Percentiles rank a stretch among this genome's conserved stretches.
Evolutionary conservation across 2,113 vertebrate genomes (phyloP).

Genomic region (Caretta caretta): DNA sequence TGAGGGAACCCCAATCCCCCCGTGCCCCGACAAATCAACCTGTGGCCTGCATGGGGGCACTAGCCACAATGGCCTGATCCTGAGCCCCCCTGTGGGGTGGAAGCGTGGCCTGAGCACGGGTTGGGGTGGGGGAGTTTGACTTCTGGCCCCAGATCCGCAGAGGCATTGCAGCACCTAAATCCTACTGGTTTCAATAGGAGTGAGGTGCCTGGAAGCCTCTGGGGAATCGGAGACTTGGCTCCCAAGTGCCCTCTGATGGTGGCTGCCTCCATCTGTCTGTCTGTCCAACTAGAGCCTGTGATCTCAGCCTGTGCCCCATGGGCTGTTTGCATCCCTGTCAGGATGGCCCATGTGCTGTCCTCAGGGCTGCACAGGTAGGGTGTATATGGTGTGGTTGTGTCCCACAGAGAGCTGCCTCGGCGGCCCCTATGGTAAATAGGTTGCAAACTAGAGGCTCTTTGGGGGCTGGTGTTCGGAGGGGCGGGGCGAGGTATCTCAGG

Average conservation of each 20-base stretch:
- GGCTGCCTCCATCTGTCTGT: neutral
- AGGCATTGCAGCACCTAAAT: neutral
- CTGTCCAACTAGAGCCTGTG: neutral
- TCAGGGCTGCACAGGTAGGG: no score
- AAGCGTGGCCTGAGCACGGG: neutral
- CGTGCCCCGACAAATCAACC: rapidly evolving
- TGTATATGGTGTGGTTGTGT: no score
- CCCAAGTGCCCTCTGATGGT: neutral
- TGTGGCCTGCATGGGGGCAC: no score
- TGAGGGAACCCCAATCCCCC: neutral
- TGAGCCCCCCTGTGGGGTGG: neutral
- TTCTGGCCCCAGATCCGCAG: neutral
- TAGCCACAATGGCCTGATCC: neutral
- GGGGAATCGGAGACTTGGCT: neutral
- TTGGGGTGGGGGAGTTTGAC: neutral
- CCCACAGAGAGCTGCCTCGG: no score
- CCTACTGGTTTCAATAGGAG: neutral
- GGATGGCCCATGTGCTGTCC: no score
- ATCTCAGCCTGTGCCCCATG: no score
- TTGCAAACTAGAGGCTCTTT: neutral
- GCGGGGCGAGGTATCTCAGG: neutral
- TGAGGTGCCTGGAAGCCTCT: neutral
- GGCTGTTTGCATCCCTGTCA: no score
- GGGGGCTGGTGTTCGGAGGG: no score
- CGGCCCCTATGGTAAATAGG: no score